Conservation (phyloP, 1,140 invertebrate species). For the Grapholita molesta region DNA sequence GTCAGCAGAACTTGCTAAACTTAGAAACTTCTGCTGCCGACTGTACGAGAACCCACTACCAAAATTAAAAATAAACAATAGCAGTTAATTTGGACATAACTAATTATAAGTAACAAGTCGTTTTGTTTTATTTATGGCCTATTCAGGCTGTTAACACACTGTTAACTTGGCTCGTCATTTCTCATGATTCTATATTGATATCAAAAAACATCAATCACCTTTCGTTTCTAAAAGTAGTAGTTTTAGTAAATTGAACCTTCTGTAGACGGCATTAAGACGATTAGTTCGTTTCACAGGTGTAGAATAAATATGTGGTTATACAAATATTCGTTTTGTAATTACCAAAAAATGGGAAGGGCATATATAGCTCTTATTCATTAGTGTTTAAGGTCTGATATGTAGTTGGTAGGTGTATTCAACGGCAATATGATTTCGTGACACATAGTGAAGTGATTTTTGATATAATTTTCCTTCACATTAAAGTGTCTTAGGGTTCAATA, state of each 20-base stretch:
- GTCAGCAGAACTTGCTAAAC: no score
- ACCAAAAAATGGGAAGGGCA: not conserved
- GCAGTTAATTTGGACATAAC: constrained; percentile 22
- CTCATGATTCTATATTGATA: constrained; percentile 24
- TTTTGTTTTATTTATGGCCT: constrained; percentile 36
- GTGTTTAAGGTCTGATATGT: not conserved
- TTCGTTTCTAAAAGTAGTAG: not conserved
- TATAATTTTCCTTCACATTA: not conserved
- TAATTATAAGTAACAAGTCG: constrained; percentile 31
- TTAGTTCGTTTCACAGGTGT: not conserved
- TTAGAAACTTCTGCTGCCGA: no score
- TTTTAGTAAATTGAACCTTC: not conserved
- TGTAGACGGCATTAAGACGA: not conserved
- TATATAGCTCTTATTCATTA: not conserved
- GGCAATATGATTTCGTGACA: not conserved
- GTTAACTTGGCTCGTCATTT: constrained; percentile 34
- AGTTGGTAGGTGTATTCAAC: not conserved
- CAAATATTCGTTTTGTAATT: not conserved
- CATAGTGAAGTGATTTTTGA: not conserved
- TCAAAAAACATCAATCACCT: not conserved
- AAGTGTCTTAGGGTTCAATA: not conserved
- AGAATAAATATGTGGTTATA: not conserved
- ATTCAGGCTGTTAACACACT: constrained; percentile 35
- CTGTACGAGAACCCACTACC: no score
- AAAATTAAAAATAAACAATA: constrained; percentile 34